These are phyloP conservation scores for Pipistrellus pipistrellus DNA, from an alignment of 2,797 vertebrate genomes.

Conservation along the genomic window DNA sequence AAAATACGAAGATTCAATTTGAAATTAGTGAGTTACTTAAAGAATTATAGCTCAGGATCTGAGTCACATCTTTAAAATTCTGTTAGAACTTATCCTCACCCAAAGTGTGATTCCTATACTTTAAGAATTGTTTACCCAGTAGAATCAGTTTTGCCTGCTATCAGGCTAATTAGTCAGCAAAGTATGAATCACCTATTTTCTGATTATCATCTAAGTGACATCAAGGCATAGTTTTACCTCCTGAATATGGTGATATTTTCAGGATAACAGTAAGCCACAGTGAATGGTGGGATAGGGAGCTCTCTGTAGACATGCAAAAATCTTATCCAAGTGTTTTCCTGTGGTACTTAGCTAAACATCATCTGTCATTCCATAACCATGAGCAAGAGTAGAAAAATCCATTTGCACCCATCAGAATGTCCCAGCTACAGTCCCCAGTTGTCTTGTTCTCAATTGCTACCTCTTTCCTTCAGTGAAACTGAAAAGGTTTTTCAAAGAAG, in stretches of 20 bases:
- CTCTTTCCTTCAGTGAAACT: background rate
- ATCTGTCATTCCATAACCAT: background rate
- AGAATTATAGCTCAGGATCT: conserved; percentile 30
- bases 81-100: background rate
- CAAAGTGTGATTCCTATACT: background rate
- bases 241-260: background rate
- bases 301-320: background rate
- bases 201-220: background rate
- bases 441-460: background rate
- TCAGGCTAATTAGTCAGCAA: conserved; percentile 8
- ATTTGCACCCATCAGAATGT: background rate
- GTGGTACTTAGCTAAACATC: background rate
- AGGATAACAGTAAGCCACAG: background rate
- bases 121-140: background rate
- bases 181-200: background rate
- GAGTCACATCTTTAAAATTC: conserved; percentile 11
- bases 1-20: conserved; percentile 23
- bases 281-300: background rate
- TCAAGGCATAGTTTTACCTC: background rate
- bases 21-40: background rate
- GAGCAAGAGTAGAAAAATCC: background rate
- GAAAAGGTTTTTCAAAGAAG: conserved; percentile 30
- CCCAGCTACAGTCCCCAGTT: background rate
- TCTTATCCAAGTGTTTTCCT: background rate
- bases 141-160: background rate